Conservation (phyloP, 2,113 vertebrate genomes). For the Uropsilus gracilis region DNA sequence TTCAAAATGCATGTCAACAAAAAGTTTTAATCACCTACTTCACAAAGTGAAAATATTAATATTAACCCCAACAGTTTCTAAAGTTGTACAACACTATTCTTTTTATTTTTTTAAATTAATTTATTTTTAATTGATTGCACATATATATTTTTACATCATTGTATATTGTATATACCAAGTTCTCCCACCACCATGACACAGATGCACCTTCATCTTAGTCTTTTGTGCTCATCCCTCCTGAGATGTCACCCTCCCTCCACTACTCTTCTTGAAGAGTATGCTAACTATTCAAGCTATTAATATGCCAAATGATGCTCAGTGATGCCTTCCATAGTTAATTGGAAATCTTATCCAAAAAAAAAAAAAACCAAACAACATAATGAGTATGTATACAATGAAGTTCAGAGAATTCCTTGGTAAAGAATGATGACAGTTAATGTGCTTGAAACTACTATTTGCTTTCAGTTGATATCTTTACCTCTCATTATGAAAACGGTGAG, state of each 20-base stretch:
- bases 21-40: constrained; percentile 69
- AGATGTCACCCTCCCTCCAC: no score
- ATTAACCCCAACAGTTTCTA: constrained; percentile 36
- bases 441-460: neutral
- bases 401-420: neutral
- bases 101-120: no score
- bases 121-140: no score
- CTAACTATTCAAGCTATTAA: constrained; percentile 50
- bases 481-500: neutral
- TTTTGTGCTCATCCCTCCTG: no score
- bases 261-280: constrained; percentile 42
- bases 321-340: constrained; percentile 46
- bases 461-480: neutral
- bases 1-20: constrained; percentile 39
- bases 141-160: no score
- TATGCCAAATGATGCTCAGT: neutral
- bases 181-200: no score
- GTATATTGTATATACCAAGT: no score
- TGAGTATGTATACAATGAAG: neutral
- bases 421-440: neutral
- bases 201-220: no score
- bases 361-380: no score
- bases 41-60: constrained; percentile 26
- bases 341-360: neutral
- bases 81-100: constrained; percentile 37